Percentiles rank a stretch among this genome's conserved stretches.
These are phyloP conservation scores for Malthinus flaveolus DNA, from an alignment of 2,888 invertebrate genomes.

Conservation along the genomic window DNA sequence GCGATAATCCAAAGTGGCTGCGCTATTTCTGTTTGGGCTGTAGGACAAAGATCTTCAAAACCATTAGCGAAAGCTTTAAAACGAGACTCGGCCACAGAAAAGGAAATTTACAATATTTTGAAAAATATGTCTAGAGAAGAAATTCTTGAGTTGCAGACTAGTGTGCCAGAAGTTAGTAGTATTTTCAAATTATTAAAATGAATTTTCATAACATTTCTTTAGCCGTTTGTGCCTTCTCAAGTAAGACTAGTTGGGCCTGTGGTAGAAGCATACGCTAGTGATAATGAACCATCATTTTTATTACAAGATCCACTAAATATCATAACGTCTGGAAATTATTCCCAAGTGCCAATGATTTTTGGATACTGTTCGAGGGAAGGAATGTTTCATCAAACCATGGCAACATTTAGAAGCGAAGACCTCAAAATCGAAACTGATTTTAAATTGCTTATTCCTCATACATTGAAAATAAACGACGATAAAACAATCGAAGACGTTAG, in stretches of 20 bases:
- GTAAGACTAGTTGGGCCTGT: constrained; percentile 24
- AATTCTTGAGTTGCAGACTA: constrained; percentile 48
- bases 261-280: constrained; percentile 36
- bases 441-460: constrained; percentile 47
- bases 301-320: constrained; percentile 41
- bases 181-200: no score
- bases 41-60: constrained; percentile 44
- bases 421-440: constrained; percentile 35
- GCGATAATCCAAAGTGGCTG: constrained; percentile 49
- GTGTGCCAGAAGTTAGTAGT: constrained; percentile 42
- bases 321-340: constrained; percentile 43
- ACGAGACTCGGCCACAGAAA: constrained; percentile 47
- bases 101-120: constrained; percentile 49
- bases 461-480: constrained; percentile 39
- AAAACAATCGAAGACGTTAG: no score
- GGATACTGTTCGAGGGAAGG: constrained; percentile 49
- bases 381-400: constrained; percentile 40
- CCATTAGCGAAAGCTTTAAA: constrained; percentile 49
- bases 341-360: constrained; percentile 48
- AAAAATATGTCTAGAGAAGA: constrained; percentile 45
- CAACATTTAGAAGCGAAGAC: not conserved
- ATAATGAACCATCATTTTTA: constrained; percentile 43
- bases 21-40: constrained; percentile 43
- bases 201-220: no score
- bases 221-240: not conserved